A percentile compares a stretch with the other conserved stretches of the same genome.
Evolutionary conservation across 2,888 invertebrate genomes (phyloP).

Genomic region (Lasiommata megera): DNA sequence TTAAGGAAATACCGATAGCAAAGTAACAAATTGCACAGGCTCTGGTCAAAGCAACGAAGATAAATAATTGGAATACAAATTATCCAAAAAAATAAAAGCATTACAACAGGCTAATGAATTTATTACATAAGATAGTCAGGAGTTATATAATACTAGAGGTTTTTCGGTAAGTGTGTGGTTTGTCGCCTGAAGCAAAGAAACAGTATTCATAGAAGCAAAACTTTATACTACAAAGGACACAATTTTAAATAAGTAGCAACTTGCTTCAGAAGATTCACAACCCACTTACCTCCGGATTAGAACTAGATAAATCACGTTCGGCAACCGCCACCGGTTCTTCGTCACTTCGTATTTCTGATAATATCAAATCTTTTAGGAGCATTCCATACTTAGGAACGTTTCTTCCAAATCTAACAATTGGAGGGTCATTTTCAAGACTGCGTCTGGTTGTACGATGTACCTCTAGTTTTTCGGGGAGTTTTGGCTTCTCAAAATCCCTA

Average conservation of each 20-base stretch:
- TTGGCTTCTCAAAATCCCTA: constrained; percentile 41
- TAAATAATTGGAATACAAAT: neutral
- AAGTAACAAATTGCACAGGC: too few relatives aligned
- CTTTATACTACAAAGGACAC: neutral
- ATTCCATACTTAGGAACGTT: constrained; percentile 53
- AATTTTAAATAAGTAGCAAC: neutral
- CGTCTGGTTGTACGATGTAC: constrained; percentile 39
- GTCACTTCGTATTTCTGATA: constrained; percentile 40
- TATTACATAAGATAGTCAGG: neutral
- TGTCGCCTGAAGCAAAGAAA: constrained; percentile 20
- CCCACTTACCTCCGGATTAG: constrained; percentile 36
- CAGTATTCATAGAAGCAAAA: neutral
- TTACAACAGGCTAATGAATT: neutral
- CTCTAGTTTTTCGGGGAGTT: constrained; percentile 52
- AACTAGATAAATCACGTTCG: constrained; percentile 31
- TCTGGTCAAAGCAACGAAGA: neutral
- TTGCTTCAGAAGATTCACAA: constrained; percentile 37
- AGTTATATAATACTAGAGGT: neutral
- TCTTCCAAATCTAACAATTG: constrained; percentile 47
- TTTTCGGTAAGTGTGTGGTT: constrained; percentile 24
- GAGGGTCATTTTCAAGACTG: constrained; percentile 39
- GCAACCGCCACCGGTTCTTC: constrained; percentile 48
- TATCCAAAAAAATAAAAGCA: neutral
- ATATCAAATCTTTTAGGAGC: constrained; percentile 47
- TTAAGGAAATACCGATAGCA: too few relatives aligned